Percentiles rank a stretch among this genome's conserved stretches.
These are phyloP conservation scores for Horisme vitalbata DNA, from an alignment of 2,888 invertebrate species.

Conservation along the genomic window DNA sequence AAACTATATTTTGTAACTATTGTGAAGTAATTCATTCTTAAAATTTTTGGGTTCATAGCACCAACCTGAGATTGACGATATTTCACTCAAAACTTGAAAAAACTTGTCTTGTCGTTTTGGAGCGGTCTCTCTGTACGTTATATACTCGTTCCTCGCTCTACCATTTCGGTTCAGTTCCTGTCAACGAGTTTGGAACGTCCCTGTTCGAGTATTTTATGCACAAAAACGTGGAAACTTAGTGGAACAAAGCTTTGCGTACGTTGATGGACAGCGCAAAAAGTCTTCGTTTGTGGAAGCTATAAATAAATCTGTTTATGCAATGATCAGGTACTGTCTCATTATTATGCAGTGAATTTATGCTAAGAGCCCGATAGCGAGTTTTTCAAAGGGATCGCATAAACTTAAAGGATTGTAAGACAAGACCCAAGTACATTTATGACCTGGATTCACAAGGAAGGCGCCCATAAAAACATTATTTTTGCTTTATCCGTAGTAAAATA, in stretches of 20 bases:
- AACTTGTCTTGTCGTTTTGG: background rate
- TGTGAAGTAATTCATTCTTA: too few species aligned
- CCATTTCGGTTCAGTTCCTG: constrained; percentile 53
- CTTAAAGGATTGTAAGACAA: constrained; percentile 1
- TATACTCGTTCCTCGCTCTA: constrained; percentile 11
- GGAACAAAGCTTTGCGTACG: constrained; percentile 21
- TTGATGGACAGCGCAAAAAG: constrained; percentile 27
- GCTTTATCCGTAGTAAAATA: too few species aligned
- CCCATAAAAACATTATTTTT: constrained; percentile 1
- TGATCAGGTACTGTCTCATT: constrained; percentile 25
- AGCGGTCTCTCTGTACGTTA: constrained; percentile 1
- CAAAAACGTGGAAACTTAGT: constrained; percentile 27
- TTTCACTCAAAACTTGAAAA: too few species aligned
- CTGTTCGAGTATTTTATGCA: constrained; percentile 19
- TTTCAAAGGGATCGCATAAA: constrained; percentile 7
- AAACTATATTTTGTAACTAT: too few species aligned
- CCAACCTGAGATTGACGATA: too few species aligned
- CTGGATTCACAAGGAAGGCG: too few species aligned
- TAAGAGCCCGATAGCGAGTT: constrained; percentile 9
- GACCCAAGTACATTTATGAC: too few species aligned
- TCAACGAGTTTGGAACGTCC: constrained; percentile 42
- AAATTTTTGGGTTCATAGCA: too few species aligned
- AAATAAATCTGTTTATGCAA: constrained; percentile 27
- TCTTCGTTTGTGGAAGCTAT: constrained; percentile 21
- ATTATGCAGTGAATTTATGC: constrained; percentile 21